Conservation (phyloP, 2,888 invertebrate genomes). For the Hedya salicella region DNA sequence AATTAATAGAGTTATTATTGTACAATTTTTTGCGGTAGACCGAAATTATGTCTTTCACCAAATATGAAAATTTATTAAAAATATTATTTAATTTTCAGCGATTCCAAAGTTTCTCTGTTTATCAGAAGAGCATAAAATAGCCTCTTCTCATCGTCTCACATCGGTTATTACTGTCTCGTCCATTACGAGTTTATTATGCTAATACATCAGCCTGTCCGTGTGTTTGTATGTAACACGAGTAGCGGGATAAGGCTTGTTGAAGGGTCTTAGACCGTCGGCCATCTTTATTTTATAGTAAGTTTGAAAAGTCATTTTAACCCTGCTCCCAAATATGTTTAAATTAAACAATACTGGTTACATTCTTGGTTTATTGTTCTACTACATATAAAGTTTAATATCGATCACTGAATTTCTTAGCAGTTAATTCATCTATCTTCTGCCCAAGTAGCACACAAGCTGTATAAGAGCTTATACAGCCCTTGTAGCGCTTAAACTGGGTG, state of each 20-base stretch:
- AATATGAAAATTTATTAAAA: not conserved
- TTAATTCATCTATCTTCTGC: too few relatives aligned
- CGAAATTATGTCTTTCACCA: too few relatives aligned
- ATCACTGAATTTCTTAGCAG: too few relatives aligned
- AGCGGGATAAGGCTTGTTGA: slow-evolving; percentile 13
- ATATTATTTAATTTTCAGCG: not conserved
- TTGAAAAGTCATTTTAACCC: not conserved
- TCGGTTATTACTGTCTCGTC: slow-evolving; percentile 72
- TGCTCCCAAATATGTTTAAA: not conserved
- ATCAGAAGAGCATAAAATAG: slow-evolving; percentile 59
- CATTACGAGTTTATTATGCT: slow-evolving; percentile 76
- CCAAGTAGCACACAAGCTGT: too few relatives aligned
- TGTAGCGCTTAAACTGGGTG: too few relatives aligned
- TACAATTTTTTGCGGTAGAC: too few relatives aligned
- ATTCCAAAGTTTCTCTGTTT: slow-evolving; percentile 53
- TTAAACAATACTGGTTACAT: not conserved
- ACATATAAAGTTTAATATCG: too few relatives aligned
- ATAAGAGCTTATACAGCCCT: too few relatives aligned
- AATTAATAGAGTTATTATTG: too few relatives aligned
- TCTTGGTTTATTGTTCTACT: too few relatives aligned
- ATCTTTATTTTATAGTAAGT: slow-evolving; percentile 3
- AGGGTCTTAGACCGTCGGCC: slow-evolving; percentile 7
- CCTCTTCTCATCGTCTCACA: slow-evolving; percentile 63
- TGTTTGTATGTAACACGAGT: slow-evolving; percentile 39
- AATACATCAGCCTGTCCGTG: slow-evolving; percentile 54